phyloP scores from a whole-genome alignment of 2,888 invertebrate genomes.

The Lottia gigantea region DNA sequence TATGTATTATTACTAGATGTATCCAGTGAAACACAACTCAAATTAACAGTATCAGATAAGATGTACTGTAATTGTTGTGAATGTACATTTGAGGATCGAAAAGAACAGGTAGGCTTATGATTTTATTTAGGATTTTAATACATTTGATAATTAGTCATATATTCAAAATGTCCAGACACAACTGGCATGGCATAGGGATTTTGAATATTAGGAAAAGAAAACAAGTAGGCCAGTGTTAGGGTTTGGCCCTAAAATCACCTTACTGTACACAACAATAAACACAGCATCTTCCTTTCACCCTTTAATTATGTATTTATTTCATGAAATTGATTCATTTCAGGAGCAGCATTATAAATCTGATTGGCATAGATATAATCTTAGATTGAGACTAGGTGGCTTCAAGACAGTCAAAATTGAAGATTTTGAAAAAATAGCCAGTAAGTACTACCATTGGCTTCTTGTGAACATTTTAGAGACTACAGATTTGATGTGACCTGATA shows the following conservation, averaged over 20 bases:
- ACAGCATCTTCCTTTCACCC: too few relatives aligned
- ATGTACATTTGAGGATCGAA: constrained; percentile 38
- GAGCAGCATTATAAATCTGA: constrained; percentile 83
- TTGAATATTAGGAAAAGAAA: too few relatives aligned
- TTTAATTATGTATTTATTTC: too few relatives aligned
- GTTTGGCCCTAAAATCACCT: too few relatives aligned
- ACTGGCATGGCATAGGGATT: too few relatives aligned
- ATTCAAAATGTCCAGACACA: too few relatives aligned
- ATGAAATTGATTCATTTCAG: constrained; percentile 61
- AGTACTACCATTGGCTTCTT: neutral
- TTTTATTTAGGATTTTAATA: too few relatives aligned
- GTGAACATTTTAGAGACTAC: constrained; percentile 5
- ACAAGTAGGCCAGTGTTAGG: too few relatives aligned
- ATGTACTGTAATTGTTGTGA: constrained; percentile 54
- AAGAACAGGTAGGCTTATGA: constrained; percentile 44
- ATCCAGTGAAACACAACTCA: constrained; percentile 10
- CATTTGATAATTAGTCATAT: too few relatives aligned
- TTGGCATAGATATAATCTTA: constrained; percentile 87
- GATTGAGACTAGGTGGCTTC: constrained; percentile 76
- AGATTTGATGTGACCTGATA: too few relatives aligned
- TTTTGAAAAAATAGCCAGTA: constrained; percentile 70
- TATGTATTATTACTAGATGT: neutral
- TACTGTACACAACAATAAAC: too few relatives aligned
- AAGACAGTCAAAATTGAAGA: constrained; percentile 73
- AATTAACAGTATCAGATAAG: constrained; percentile 42